Evolutionary conservation across 2,797 vertebrate species (phyloP).

Genomic region (Cyprinella venusta): DNA sequence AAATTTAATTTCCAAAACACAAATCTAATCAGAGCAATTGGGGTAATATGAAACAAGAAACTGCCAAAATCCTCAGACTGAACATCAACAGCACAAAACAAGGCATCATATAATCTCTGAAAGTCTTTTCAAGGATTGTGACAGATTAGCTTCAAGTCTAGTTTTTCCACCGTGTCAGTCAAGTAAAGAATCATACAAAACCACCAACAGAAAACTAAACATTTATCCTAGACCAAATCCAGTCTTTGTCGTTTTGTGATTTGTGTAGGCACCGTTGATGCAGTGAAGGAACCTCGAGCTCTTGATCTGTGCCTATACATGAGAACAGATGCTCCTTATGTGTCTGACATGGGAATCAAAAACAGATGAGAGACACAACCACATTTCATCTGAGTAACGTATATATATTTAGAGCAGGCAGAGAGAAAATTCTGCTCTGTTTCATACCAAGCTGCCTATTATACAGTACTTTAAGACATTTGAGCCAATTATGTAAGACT

Average conservation of each 20-base stretch:
- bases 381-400: background rate
- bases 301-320: background rate
- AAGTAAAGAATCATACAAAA: background rate
- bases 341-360: constrained; percentile 28
- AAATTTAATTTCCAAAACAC: constrained; percentile 4
- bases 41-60: background rate
- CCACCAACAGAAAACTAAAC: too few relatives aligned
- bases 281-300: background rate
- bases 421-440: background rate
- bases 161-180: background rate
- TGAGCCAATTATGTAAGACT: background rate
- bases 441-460: background rate
- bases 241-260: background rate
- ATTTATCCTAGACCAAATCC: background rate
- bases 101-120: background rate
- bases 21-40: background rate
- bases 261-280: background rate
- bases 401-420: background rate
- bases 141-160: too few relatives aligned
- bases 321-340: constrained; percentile 9
- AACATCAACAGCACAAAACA: background rate
- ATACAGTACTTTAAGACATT: background rate
- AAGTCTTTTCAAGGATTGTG: background rate
- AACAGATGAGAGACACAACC: constrained; percentile 25
- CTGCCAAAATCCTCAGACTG: background rate